Conservation (phyloP, 2,797 vertebrate species). For the Erpetoichthys calabaricus region DNA sequence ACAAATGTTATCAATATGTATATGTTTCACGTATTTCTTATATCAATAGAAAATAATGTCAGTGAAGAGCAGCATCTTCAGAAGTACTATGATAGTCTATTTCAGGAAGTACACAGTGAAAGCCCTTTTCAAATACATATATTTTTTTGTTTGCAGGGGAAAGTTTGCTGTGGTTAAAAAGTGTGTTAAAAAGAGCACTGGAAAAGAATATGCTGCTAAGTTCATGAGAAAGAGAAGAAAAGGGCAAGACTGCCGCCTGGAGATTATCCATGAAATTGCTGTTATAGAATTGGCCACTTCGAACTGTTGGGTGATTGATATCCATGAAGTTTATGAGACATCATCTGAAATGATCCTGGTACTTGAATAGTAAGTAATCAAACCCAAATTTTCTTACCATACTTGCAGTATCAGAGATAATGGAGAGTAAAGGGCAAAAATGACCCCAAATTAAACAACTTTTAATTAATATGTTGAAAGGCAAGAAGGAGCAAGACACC, state of each 20-base stretch:
- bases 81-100: too few species aligned
- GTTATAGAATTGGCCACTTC: constrained; percentile 69
- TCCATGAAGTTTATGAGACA: constrained; percentile 79
- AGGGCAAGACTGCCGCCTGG: constrained; percentile 74
- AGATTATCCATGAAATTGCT: constrained; percentile 81
- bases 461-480: too few species aligned
- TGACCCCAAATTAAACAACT: too few species aligned
- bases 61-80: too few species aligned
- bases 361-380: constrained; percentile 74
- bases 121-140: too few species aligned
- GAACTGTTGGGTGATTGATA: constrained; percentile 64
- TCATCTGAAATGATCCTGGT: constrained; percentile 80
- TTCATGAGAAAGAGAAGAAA: constrained; percentile 90
- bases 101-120: too few species aligned
- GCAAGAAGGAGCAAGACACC: too few species aligned
- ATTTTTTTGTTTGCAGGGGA: constrained; percentile 46
- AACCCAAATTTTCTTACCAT: not conserved
- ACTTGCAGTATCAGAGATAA: too few species aligned
- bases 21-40: too few species aligned
- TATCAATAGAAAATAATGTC: too few species aligned
- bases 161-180: constrained; percentile 87
- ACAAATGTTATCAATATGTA: too few species aligned
- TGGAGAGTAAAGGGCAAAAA: too few species aligned
- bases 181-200: constrained; percentile 69
- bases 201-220: constrained; percentile 78